Evolutionary conservation across 2,113 vertebrate species (phyloP).

Genomic region (Thinocorus orbignyianus): DNA sequence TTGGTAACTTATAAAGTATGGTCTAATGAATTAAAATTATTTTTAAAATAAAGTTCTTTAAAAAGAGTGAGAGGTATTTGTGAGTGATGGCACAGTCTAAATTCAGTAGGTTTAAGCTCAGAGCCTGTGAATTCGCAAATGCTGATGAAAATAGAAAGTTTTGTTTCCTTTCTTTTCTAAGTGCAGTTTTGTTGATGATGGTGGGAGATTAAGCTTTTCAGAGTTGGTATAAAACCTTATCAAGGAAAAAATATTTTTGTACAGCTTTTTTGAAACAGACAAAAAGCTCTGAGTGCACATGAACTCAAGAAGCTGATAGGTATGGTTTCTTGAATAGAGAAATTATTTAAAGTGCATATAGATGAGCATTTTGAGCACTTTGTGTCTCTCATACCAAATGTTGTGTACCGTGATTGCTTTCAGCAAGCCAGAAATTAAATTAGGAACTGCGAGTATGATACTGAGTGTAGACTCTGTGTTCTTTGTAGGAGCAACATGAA

Average conservation of each 20-base stretch:
- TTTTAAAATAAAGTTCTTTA: slow-evolving; percentile 73
- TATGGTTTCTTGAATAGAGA: background rate
- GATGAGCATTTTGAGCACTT: background rate
- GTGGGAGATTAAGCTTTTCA: background rate
- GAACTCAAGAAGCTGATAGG: background rate
- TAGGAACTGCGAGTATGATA: background rate
- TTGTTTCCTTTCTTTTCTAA: background rate
- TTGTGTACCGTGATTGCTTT: background rate
- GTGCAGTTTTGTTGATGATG: background rate
- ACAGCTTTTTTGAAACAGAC: background rate
- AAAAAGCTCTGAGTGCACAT: background rate
- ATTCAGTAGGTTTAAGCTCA: background rate
- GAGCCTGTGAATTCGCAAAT: background rate
- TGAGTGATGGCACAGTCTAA: slow-evolving; percentile 49
- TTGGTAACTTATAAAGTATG: slow-evolving; percentile 70
- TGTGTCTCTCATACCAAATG: background rate
- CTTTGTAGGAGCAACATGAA: background rate
- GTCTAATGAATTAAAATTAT: slow-evolving; percentile 70
- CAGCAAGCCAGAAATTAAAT: background rate
- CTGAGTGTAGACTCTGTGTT: background rate
- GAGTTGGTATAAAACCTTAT: background rate
- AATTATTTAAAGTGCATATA: background rate
- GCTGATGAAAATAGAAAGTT: background rate
- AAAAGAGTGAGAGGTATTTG: slow-evolving; percentile 70
- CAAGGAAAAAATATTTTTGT: background rate